These are phyloP conservation scores for Macropodus opercularis DNA, from an alignment of 2,797 vertebrate genomes.

Conservation along the genomic window DNA sequence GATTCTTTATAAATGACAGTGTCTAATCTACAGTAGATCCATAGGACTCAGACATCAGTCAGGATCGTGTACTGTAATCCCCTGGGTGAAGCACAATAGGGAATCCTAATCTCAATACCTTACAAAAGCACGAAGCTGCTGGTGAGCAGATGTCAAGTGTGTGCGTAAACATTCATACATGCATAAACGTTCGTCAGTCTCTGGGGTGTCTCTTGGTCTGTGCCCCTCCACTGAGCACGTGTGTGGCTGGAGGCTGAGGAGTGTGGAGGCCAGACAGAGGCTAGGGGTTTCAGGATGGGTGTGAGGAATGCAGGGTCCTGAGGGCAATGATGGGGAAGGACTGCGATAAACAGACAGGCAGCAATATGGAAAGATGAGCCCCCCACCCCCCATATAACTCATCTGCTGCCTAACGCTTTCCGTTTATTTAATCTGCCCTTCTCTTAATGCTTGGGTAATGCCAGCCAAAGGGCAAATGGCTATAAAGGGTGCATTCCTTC, in stretches of 20 bases:
- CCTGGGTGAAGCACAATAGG: constrained; percentile 53
- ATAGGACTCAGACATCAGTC: constrained; percentile 57
- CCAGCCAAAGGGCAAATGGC: constrained; percentile 51
- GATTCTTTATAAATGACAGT: constrained; percentile 44
- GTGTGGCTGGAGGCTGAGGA: constrained; percentile 36
- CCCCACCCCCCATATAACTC: constrained; percentile 31
- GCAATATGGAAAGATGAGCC: constrained; percentile 70
- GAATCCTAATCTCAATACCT: constrained; percentile 67
- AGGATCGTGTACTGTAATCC: constrained; percentile 74
- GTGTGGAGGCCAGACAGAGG: constrained; percentile 49
- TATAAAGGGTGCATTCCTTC: constrained; percentile 56
- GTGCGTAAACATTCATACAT: constrained; percentile 51
- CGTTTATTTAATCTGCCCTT: constrained; percentile 35
- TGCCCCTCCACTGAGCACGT: constrained; percentile 70
- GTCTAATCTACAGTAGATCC: constrained; percentile 53
- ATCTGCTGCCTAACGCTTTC: constrained; percentile 56
- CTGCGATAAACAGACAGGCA: constrained; percentile 59
- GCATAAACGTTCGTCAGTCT: constrained; percentile 66
- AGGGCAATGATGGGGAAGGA: constrained; percentile 49
- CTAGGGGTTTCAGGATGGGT: constrained; percentile 25
- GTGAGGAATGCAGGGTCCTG: constrained; percentile 63
- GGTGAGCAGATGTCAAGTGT: constrained; percentile 46
- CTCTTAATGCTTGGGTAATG: constrained; percentile 42
- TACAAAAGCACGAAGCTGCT: constrained; percentile 59
- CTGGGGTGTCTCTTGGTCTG: constrained; percentile 60